Evolutionary conservation across 2,113 vertebrate genomes (phyloP), one percentile per base, ranked within the genome.

Genomic region (Trichomycterus rosablanca): DNA sequence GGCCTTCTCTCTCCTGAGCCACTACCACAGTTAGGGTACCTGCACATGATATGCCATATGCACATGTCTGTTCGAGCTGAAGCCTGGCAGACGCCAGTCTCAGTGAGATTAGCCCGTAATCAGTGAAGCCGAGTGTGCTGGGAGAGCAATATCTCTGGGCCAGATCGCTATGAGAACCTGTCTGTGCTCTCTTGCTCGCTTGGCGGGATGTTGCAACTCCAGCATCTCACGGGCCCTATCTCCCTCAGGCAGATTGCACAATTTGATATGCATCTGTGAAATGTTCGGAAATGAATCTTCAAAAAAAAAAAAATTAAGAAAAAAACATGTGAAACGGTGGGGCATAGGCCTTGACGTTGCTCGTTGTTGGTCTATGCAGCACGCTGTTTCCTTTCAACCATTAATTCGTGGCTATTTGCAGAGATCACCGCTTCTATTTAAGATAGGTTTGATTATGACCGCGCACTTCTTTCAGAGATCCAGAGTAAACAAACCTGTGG

Each of bases 261-360:
- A 77, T 63, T 72, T 83, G 87, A 88, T 89, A 89, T 83, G 81
- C 78, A 88, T 89, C 87, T 86, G 81, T 81, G 81, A 85, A 85
- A 85, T 84, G 80, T 82, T 86, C 76, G 72, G 80, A 85, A 83
- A 86, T 81, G 81, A 86, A 75, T 83, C 80, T 81, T 78, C 69
- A 67, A 75, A 68, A 80, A 73, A 74, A 76, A 72, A 66, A 1
- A 39, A 39, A 1, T 7, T 7, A 34, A 34, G 10, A 34, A 34
- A 34, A 34, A 34, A 34, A n/a, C n/a, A n/a, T n/a, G n/a, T n/a
- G n/a, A n/a, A n/a, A n/a, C n/a, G n/a, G n/a, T n/a, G n/a, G n/a
- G 10, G 5, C 30, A 34, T 34, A 1, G 30, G 1, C 30, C 5
- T n/a, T 52, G 72, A 73, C 67, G 63, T 52, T 39, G 35, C 10